Evolutionary conservation across 2,888 invertebrate genomes (phyloP), one percentile per base, ranked within the genome.

Genomic region (Leptinotarsa peninsularis): DNA sequence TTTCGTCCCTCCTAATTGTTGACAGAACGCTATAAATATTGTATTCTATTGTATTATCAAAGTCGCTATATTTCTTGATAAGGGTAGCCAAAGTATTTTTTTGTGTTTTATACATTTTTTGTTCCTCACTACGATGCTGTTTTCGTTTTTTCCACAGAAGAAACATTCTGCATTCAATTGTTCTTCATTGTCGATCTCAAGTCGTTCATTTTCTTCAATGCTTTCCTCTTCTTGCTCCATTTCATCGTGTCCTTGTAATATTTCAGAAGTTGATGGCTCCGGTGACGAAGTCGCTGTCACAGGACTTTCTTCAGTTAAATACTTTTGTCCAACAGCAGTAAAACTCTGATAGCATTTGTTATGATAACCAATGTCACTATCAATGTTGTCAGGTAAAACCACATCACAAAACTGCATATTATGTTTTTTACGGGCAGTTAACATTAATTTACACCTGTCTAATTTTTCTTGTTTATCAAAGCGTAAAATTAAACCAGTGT

Each of bases 121-220:
- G 69, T 69, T 69, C 56, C 43, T 69, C 56, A 69, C 56, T 43
- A 27, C n/a, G 69, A 69, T 69, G 69, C 43, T 69, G 69, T 69
- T 69, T 69, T 69, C 56, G 23, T 56, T 27, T 69, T 69, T 69
- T 56, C 43, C 18, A 33, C 67, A 49, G 67, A 67, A 67, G 67
- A 67, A 67, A 67, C 67, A 67, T 67, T 67, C 49, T 27, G 67
- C 49, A 67, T 67, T 15, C 33, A 67, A 67, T 67, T 23, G 33
- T 33, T 33, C 67, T 67, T 21, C 49, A 27, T 67, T 33, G 43
- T 27, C 33, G 21, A 43, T 67, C 33, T 67, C 67, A 67, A 67
- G 67, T 15, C 33, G 33, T 33, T n/a, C 43, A 67, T 67, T 67
- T 23, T 67, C 21, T 10, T 67, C 49, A 67, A 33, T 7, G 33